These are phyloP conservation scores for Quiscalus mexicanus DNA, from an alignment of 2,113 vertebrate genomes.

Conservation along the genomic window DNA sequence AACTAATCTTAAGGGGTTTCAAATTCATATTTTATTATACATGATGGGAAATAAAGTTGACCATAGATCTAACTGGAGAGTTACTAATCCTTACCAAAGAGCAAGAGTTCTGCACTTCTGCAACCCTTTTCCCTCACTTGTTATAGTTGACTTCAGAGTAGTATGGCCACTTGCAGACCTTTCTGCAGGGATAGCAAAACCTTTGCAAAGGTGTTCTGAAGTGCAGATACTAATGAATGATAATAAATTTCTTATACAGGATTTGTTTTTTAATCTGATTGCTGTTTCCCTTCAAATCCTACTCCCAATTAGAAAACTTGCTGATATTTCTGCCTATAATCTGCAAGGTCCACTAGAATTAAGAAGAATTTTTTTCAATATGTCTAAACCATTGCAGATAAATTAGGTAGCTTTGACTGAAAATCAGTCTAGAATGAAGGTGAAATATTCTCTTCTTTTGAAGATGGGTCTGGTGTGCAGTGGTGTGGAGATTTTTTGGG, in stretches of 20 bases:
- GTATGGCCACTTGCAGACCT: neutral
- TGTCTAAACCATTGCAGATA: neutral
- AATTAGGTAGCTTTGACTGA: constrained; percentile 45
- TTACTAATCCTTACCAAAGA: neutral
- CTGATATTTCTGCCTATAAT: neutral
- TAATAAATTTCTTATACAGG: neutral
- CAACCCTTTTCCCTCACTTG: neutral
- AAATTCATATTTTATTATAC: neutral
- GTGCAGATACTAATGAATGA: neutral
- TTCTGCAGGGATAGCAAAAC: neutral
- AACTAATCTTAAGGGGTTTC: neutral
- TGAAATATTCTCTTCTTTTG: neutral
- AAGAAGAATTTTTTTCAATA: neutral
- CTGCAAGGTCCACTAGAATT: constrained; percentile 38
- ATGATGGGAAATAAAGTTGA: neutral
- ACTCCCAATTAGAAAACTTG: neutral
- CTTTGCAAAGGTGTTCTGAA: neutral
- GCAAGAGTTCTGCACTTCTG: neutral
- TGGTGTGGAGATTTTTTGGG: neutral
- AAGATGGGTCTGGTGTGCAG: neutral
- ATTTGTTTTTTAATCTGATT: neutral
- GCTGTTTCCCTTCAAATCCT: neutral
- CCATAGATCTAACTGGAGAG: neutral
- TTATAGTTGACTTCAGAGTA: neutral
- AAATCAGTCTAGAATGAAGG: neutral